phyloP scores from a whole-genome alignment of 2,888 invertebrate genomes.

The Rambutsinella grinnellia region DNA sequence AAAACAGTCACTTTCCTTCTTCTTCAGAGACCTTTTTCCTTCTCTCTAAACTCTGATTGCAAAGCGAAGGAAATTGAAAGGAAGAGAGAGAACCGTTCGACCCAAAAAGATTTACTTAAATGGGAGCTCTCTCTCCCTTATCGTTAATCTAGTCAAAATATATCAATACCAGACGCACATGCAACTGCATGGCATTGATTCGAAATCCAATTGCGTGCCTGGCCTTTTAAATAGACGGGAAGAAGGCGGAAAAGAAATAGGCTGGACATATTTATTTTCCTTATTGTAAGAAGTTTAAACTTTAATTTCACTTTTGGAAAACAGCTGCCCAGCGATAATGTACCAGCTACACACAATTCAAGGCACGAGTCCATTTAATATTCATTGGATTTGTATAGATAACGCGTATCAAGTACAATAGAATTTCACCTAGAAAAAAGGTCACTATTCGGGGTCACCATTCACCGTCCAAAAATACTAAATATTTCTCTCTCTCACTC shows the following conservation, averaged over 20 bases:
- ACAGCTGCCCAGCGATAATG: too few relatives aligned
- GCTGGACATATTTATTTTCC: too few relatives aligned
- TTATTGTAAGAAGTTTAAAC: too few relatives aligned
- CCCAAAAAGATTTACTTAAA: not conserved
- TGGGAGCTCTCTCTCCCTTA: too few relatives aligned
- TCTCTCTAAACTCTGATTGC: not conserved
- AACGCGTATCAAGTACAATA: not conserved
- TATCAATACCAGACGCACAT: not conserved
- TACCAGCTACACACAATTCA: too few relatives aligned
- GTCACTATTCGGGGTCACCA: constrained; percentile 39
- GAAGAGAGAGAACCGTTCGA: not conserved
- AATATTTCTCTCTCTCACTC: not conserved
- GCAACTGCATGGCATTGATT: not conserved
- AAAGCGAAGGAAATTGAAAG: not conserved
- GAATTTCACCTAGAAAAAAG: constrained; percentile 19
- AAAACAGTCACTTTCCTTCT: not conserved
- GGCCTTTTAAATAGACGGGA: not conserved
- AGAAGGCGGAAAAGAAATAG: not conserved
- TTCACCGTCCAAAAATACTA: not conserved
- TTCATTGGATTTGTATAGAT: not conserved
- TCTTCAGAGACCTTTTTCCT: not conserved
- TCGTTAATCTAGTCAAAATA: not conserved
- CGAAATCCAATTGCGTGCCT: too few relatives aligned
- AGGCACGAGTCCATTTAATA: not conserved
- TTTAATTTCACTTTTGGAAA: too few relatives aligned